Percentiles rank a stretch among this genome's conserved stretches.
These are phyloP conservation scores for Ophiothrix spiculata DNA, from an alignment of 35 echinoderm and acorn worm genomes.

Conservation along the genomic window DNA sequence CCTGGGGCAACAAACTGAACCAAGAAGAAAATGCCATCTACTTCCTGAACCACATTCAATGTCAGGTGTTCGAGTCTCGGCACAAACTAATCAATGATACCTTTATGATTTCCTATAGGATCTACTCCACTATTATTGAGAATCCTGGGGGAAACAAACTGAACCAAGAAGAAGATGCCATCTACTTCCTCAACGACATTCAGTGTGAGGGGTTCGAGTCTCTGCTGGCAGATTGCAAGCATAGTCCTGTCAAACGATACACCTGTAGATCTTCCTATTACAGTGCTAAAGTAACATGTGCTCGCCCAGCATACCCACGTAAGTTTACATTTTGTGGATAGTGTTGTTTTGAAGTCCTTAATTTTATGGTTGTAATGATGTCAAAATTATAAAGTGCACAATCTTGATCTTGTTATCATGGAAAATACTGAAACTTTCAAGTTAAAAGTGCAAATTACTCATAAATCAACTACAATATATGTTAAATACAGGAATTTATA, in stretches of 20 bases:
- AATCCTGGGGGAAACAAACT: background rate
- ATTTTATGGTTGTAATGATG: too few species aligned
- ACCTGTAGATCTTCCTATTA: background rate
- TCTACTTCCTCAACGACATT: background rate
- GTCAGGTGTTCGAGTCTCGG: background rate
- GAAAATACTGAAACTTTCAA: too few species aligned
- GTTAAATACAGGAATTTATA: too few species aligned
- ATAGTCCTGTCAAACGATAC: background rate
- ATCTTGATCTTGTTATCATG: too few species aligned
- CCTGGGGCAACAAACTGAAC: too few species aligned
- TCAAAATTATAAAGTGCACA: too few species aligned
- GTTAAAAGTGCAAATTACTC: too few species aligned
- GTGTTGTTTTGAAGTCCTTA: too few species aligned
- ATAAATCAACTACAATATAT: too few species aligned
- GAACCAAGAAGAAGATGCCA: background rate
- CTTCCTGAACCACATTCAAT: background rate
- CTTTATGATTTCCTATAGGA: background rate
- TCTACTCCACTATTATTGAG: background rate
- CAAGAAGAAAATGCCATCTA: background rate
- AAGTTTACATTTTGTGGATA: too few species aligned
- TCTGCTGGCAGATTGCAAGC: background rate
- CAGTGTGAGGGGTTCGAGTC: background rate
- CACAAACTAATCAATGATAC: too few species aligned
- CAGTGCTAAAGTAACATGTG: background rate
- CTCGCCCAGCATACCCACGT: background rate